Percentiles rank a stretch among this genome's conserved stretches.
Conservation (phyloP, 1,140 invertebrate species). For the Plodia interpunctella region DNA sequence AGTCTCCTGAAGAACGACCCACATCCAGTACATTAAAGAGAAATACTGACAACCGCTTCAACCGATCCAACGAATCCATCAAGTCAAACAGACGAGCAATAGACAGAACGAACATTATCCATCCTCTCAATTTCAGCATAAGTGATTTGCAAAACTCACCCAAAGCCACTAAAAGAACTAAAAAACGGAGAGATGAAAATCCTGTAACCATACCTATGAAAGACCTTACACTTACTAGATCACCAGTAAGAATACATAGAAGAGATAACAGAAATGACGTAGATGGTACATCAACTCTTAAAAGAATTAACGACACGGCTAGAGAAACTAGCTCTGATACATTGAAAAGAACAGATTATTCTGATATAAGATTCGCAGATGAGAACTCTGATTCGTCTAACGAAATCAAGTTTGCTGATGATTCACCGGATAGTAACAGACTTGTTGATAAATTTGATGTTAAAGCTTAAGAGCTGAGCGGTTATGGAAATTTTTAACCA, state of each 20-base stretch:
- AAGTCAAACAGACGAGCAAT: slow-evolving; percentile 58
- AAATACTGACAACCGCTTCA: slow-evolving; percentile 38
- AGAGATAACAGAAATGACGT: slow-evolving; percentile 51
- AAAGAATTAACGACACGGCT: slow-evolving; percentile 51
- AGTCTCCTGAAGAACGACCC: slow-evolving; percentile 68
- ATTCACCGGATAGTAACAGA: slow-evolving; percentile 67
- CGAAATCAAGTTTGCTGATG: slow-evolving; percentile 70
- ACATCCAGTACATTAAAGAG: slow-evolving; percentile 43
- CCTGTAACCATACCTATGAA: slow-evolving; percentile 64
- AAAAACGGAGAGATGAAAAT: slow-evolving; percentile 52
- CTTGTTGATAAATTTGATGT: slow-evolving; percentile 59
- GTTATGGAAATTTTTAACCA: slow-evolving; percentile 10
- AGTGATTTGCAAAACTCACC: slow-evolving; percentile 63
- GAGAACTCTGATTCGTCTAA: slow-evolving; percentile 71
- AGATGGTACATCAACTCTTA: slow-evolving; percentile 57
- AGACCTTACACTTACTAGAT: slow-evolving; percentile 56
- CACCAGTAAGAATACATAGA: slow-evolving; percentile 53
- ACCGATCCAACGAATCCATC: slow-evolving; percentile 59
- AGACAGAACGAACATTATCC: slow-evolving; percentile 67
- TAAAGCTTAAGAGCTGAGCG: slow-evolving; percentile 38
- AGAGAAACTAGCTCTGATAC: slow-evolving; percentile 55
- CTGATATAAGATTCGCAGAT: slow-evolving; percentile 70
- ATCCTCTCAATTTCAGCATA: slow-evolving; percentile 72
- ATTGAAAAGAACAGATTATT: slow-evolving; percentile 54
- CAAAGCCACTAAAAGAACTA: slow-evolving; percentile 48